Percentiles rank a stretch among this genome's conserved stretches.
Conservation (phyloP, 2,888 invertebrate species). For the Synanthedon tipuliformis region DNA sequence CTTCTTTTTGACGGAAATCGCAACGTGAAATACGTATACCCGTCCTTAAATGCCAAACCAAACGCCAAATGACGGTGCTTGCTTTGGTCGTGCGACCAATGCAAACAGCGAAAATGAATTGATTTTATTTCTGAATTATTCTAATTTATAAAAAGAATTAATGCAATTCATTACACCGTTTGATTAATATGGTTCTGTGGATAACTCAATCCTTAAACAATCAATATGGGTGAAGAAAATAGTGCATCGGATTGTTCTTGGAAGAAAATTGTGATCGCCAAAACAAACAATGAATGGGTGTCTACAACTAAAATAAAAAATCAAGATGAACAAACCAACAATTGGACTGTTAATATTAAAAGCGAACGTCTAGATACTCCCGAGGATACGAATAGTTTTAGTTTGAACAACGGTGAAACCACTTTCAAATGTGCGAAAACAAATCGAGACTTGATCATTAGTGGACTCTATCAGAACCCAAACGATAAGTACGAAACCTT, state of each 20-base stretch:
- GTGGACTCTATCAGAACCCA: not conserved
- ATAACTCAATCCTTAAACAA: conserved; percentile 56
- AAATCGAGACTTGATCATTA: conserved; percentile 16
- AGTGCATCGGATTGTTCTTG: conserved; percentile 46
- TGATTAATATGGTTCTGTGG: conserved; percentile 57
- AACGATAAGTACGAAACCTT: conserved; percentile 12
- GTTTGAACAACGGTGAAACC: conserved; percentile 19
- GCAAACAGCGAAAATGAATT: too few relatives aligned
- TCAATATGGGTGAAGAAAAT: conserved; percentile 59
- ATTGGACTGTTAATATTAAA: conserved; percentile 43
- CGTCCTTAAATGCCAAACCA: too few relatives aligned
- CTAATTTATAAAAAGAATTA: not conserved
- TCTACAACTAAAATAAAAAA: conserved; percentile 35
- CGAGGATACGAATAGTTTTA: conserved; percentile 22
- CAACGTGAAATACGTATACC: too few relatives aligned
- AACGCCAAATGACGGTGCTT: too few relatives aligned
- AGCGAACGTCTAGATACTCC: conserved; percentile 19
- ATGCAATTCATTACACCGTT: conserved; percentile 3
- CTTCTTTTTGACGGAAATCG: too few relatives aligned
- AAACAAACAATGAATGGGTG: conserved; percentile 51
- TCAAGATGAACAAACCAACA: conserved; percentile 12
- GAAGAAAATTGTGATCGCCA: conserved; percentile 59
- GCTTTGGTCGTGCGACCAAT: too few relatives aligned
- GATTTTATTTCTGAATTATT: not conserved
- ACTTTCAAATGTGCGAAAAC: conserved; percentile 23